These are phyloP conservation scores for Triplophysa bombifrons DNA, from an alignment of 2,797 vertebrate species.

Conservation along the genomic window DNA sequence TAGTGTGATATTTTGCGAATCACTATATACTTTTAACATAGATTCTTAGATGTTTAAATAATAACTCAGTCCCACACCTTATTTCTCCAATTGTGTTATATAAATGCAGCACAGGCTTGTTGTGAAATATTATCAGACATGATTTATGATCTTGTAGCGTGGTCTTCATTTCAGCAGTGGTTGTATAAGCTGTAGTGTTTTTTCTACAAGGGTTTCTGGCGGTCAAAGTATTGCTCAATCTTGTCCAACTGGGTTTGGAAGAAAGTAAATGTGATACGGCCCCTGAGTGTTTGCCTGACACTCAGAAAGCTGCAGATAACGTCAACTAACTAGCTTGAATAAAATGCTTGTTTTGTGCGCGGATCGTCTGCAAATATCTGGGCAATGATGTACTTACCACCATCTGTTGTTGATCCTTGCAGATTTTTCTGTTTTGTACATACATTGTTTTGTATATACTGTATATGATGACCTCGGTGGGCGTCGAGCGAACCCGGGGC, in stretches of 20 bases:
- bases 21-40: not conserved
- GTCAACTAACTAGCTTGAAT: not conserved
- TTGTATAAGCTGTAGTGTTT: conserved; percentile 62
- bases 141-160: conserved; percentile 63
- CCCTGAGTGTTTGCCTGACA: conserved; percentile 34
- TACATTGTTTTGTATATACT: conserved; percentile 99
- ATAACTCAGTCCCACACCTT: not conserved
- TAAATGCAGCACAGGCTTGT: conserved; percentile 47
- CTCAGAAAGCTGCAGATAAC: conserved; percentile 9
- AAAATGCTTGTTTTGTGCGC: not conserved
- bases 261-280: conserved; percentile 51
- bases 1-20: not conserved
- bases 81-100: conserved; percentile 1
- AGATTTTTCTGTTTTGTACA: conserved; percentile 99
- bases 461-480: conserved; percentile 98
- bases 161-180: conserved; percentile 71
- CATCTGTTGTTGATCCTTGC: conserved; percentile 61
- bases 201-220: conserved; percentile 57
- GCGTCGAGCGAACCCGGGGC: conserved; percentile 89
- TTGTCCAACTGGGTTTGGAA: conserved; percentile 48
- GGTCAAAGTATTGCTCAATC: conserved; percentile 66
- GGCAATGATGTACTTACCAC: conserved; percentile 1
- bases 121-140: conserved; percentile 66
- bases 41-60: not conserved
- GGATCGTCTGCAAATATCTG: conserved; percentile 7